Conservation (phyloP, 37 sponge, comb jelly and placozoan genomes). For the Petrosia ficiformis region DNA sequence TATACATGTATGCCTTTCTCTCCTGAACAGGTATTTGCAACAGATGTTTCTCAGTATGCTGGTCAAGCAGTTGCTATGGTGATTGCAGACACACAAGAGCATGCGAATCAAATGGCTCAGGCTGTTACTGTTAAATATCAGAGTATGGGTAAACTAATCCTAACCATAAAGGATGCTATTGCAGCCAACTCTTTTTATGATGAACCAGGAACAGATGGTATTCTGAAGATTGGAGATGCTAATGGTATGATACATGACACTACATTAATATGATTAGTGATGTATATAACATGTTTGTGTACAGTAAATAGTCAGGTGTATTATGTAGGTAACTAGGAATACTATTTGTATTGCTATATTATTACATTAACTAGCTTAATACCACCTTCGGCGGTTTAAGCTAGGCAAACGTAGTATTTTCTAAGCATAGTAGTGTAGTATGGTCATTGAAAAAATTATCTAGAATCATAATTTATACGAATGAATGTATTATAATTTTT, state of each 20-base stretch:
- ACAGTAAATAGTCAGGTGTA: background rate
- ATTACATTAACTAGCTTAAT: too few relatives aligned
- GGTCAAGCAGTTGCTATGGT: conserved; percentile 79
- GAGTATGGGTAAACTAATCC: conserved; percentile 47
- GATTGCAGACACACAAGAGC: conserved; percentile 72
- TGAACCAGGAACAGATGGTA: background rate
- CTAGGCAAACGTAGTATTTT: too few relatives aligned
- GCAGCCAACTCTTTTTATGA: background rate
- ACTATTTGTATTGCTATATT: background rate
- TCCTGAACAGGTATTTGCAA: conserved; percentile 48
- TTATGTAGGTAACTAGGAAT: background rate
- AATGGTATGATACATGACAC: conserved; percentile 1
- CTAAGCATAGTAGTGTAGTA: too few relatives aligned
- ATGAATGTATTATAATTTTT: too few relatives aligned
- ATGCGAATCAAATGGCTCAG: conserved; percentile 55
- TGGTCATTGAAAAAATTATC: too few relatives aligned
- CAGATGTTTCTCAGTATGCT: conserved; percentile 44
- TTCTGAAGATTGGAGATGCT: background rate
- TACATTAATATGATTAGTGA: background rate
- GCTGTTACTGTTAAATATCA: conserved; percentile 53
- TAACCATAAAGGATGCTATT: conserved; percentile 52
- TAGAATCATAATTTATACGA: too few relatives aligned
- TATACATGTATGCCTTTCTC: conserved; percentile 1
- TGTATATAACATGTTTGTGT: background rate
- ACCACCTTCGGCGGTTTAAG: too few relatives aligned